These are phyloP conservation scores for Choreutis nemorana DNA, from an alignment of 2,888 invertebrate species.

Conservation along the genomic window DNA sequence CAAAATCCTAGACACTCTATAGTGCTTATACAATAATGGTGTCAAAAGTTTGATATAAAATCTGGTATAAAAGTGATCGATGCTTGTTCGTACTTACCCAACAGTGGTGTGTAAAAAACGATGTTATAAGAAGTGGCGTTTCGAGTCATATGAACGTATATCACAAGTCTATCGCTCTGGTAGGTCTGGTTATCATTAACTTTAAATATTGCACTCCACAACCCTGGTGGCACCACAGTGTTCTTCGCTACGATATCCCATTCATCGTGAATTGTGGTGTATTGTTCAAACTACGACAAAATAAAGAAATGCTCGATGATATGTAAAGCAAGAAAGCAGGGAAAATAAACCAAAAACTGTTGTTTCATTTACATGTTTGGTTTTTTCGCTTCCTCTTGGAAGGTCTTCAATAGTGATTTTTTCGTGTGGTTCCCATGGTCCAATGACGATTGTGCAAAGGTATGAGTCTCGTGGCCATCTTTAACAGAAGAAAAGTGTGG, in stretches of 20 bases:
- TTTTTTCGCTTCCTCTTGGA: slow-evolving; percentile 17
- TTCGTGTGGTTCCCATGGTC: slow-evolving; percentile 46
- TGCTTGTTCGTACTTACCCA: too few species aligned
- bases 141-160: slow-evolving; percentile 28
- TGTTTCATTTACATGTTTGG: slow-evolving; percentile 38
- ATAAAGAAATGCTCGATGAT: not conserved
- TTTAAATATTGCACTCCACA: slow-evolving; percentile 24
- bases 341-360: too few species aligned
- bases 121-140: slow-evolving; percentile 33
- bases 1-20: not conserved
- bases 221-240: slow-evolving; percentile 14
- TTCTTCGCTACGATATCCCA: slow-evolving; percentile 24
- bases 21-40: not conserved
- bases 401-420: slow-evolving; percentile 24
- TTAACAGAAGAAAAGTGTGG: slow-evolving; percentile 8
- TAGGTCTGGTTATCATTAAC: slow-evolving; percentile 22
- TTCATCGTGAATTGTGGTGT: slow-evolving; percentile 11
- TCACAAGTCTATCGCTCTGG: slow-evolving; percentile 30
- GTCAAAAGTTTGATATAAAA: too few species aligned
- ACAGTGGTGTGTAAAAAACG: slow-evolving; percentile 46
- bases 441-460: slow-evolving; percentile 30
- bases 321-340: not conserved
- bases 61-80: not conserved
- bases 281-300: not conserved
- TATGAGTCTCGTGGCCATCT: slow-evolving; percentile 53